Conservation (phyloP, 2,113 vertebrate species). For the Pelecanoides urinatrix region DNA sequence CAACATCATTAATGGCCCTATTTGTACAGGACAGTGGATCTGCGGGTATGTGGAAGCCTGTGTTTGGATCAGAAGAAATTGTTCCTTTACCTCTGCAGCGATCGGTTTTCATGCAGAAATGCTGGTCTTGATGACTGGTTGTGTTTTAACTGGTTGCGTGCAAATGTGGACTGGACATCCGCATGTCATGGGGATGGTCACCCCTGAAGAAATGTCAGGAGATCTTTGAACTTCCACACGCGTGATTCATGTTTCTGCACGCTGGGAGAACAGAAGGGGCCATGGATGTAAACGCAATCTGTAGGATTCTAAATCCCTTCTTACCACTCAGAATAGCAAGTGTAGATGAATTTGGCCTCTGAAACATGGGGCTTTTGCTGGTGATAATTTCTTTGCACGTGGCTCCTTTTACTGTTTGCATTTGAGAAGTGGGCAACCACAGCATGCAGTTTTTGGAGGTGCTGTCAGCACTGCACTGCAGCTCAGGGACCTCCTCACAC, state of each 20-base stretch:
- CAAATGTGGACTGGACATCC: not conserved
- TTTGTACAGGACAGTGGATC: not conserved
- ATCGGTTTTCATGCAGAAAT: not conserved
- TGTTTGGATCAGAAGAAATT: not conserved
- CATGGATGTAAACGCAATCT: not conserved
- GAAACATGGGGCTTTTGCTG: not conserved
- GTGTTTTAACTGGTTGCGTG: not conserved
- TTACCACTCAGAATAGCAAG: not conserved
- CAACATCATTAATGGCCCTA: not conserved
- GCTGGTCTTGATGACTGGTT: not conserved
- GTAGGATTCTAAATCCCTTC: not conserved
- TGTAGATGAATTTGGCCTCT: not conserved
- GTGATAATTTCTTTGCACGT: not conserved
- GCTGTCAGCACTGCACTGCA: not conserved
- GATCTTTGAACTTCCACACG: not conserved
- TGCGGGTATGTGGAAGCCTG: accelerated
- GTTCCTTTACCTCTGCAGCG: not conserved
- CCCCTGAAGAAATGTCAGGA: not conserved
- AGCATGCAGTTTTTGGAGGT: not conserved
- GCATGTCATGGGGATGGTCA: not conserved
- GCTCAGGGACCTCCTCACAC: accelerated
- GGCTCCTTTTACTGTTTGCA: not conserved
- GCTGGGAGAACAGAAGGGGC: not conserved
- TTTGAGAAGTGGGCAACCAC: not conserved
- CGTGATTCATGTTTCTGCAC: not conserved